Evolutionary conservation across 2,888 invertebrate genomes (phyloP).

Genomic region (Amblyjoppa fuscipennis): DNA sequence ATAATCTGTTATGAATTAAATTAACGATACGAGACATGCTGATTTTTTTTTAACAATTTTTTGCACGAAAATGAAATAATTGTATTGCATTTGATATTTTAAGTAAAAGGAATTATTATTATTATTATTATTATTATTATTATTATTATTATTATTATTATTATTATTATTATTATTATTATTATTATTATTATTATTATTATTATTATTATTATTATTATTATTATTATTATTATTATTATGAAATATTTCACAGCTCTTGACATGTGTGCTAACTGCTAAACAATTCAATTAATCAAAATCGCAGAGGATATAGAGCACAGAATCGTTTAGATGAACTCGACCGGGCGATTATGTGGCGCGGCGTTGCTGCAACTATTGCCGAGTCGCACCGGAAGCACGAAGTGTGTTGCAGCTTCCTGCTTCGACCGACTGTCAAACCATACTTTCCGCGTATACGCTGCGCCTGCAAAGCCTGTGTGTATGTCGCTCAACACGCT

Average conservation of each 20-base stretch:
- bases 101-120: too few relatives aligned
- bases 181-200: too few relatives aligned
- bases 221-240: too few relatives aligned
- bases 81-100: too few relatives aligned
- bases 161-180: too few relatives aligned
- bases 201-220: too few relatives aligned
- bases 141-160: too few relatives aligned
- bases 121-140: too few relatives aligned
- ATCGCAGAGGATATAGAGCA: background rate
- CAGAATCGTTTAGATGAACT: background rate
- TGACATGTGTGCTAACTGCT: background rate
- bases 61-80: too few relatives aligned
- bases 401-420: conserved; percentile 67
- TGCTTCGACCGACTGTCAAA: conserved; percentile 39
- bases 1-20: background rate
- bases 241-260: too few relatives aligned
- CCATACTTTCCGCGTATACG: conserved; percentile 41
- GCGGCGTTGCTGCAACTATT: background rate
- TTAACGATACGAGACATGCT: background rate
- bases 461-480: conserved; percentile 22
- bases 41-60: background rate
- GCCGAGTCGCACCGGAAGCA: conserved; percentile 49
- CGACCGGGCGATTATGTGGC: background rate
- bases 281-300: background rate
- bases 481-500: conserved; percentile 48